These are phyloP conservation scores for Ictalurus punctatus DNA, from an alignment of 2,113 vertebrate species.

Conservation along the genomic window DNA sequence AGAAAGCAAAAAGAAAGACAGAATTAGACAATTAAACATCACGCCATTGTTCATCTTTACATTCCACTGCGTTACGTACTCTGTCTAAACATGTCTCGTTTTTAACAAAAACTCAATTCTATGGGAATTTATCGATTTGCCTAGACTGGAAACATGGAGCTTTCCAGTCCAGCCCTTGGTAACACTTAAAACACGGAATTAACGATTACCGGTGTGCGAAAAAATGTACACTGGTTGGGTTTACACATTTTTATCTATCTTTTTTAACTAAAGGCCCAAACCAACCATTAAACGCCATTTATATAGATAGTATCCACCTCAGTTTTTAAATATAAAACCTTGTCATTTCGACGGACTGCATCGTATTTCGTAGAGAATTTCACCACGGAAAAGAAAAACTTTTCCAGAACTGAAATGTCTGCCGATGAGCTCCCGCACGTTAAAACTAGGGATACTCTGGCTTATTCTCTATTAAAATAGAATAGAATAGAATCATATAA, in stretches of 20 bases:
- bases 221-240: background rate
- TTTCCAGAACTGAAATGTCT: background rate
- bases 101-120: background rate
- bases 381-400: background rate
- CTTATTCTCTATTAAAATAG: background rate
- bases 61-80: background rate
- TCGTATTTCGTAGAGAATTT: background rate
- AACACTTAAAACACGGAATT: background rate
- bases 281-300: background rate
- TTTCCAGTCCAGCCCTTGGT: background rate
- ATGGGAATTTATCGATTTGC: background rate
- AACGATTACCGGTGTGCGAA: background rate
- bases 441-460: background rate
- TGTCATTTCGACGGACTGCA: background rate
- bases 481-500: background rate
- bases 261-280: background rate
- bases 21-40: slow-evolving; percentile 36
- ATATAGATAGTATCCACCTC: background rate
- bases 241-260: background rate
- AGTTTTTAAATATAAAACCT: background rate
- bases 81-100: background rate
- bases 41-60: background rate
- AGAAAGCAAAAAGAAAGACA: slow-evolving; percentile 78
- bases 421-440: too few species aligned
- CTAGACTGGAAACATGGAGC: background rate